Percentiles rank a stretch among this genome's conserved stretches.
Conservation (phyloP, 2,113 vertebrate genomes). For the Channa argus region DNA sequence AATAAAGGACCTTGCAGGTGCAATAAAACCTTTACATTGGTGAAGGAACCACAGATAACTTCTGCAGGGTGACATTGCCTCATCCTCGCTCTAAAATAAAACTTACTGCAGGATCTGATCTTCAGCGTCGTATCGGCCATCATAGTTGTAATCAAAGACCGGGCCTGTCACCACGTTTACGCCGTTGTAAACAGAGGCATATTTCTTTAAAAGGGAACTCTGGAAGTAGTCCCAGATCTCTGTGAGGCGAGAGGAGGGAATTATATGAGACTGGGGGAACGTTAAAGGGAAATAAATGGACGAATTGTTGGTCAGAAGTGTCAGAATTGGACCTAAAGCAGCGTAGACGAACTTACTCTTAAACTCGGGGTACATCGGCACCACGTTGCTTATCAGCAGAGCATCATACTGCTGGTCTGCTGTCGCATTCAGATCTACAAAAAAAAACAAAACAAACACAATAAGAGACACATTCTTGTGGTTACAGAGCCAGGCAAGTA, state of each 20-base stretch:
- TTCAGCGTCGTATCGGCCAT: constrained; percentile 75
- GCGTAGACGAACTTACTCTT: constrained; percentile 82
- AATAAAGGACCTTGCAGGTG: too few species aligned
- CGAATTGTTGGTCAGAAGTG: too few species aligned
- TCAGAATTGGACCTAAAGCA: neutral
- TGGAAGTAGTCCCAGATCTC: constrained; percentile 83
- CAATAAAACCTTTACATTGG: too few species aligned
- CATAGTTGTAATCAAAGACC: constrained; percentile 80
- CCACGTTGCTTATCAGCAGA: constrained; percentile 90
- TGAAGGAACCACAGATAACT: too few species aligned
- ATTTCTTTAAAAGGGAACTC: constrained; percentile 70
- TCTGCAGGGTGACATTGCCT: too few species aligned
- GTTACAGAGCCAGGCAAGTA: too few species aligned
- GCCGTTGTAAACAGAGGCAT: constrained; percentile 72
- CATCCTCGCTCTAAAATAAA: too few species aligned
- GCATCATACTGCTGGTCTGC: constrained; percentile 85
- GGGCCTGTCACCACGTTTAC: constrained; percentile 79
- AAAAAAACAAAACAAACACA: too few species aligned
- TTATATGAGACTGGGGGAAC: rapidly evolving
- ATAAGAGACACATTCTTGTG: neutral
- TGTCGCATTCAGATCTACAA: constrained; percentile 81
- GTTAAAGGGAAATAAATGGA: neutral
- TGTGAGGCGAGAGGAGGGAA: constrained; percentile 31
- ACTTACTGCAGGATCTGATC: constrained; percentile 77
- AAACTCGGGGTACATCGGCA: constrained; percentile 90